phyloP scores from a whole-genome alignment of 2,113 vertebrate genomes.

The Coreoperca whiteheadi region DNA sequence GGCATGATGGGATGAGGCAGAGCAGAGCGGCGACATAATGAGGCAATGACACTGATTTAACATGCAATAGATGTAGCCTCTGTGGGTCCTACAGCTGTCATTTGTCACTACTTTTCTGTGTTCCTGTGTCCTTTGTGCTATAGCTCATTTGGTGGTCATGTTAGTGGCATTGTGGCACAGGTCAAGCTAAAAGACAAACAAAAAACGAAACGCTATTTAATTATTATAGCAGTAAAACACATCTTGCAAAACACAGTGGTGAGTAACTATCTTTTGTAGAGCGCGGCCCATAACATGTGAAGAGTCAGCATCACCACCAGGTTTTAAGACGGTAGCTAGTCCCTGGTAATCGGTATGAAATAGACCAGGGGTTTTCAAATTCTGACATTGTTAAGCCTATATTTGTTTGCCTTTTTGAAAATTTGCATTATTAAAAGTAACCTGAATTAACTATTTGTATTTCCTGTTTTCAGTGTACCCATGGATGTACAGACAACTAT shows the following conservation, averaged over 20 bases:
- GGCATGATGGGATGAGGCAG: background rate
- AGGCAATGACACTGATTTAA: constrained; percentile 11
- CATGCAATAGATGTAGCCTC: background rate
- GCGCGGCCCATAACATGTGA: background rate
- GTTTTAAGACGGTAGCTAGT: background rate
- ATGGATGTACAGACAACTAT: background rate
- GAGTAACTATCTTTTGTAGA: too few species aligned
- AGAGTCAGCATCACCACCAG: background rate
- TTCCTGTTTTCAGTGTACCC: background rate
- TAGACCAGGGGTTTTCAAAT: background rate
- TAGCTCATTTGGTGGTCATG: background rate
- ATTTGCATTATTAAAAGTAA: background rate
- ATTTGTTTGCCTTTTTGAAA: background rate
- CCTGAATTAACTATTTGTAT: background rate
- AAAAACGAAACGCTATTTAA: background rate
- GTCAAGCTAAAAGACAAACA: background rate
- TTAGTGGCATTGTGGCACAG: background rate
- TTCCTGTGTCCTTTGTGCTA: background rate
- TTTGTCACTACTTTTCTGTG: background rate
- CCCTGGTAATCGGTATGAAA: background rate
- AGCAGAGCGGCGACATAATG: background rate
- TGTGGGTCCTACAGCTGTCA: background rate
- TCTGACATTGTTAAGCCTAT: background rate
- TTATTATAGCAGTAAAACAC: background rate
- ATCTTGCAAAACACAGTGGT: background rate